Evolutionary conservation across 2,113 vertebrate genomes (phyloP).

Genomic region (Nansenia antarctica): DNA sequence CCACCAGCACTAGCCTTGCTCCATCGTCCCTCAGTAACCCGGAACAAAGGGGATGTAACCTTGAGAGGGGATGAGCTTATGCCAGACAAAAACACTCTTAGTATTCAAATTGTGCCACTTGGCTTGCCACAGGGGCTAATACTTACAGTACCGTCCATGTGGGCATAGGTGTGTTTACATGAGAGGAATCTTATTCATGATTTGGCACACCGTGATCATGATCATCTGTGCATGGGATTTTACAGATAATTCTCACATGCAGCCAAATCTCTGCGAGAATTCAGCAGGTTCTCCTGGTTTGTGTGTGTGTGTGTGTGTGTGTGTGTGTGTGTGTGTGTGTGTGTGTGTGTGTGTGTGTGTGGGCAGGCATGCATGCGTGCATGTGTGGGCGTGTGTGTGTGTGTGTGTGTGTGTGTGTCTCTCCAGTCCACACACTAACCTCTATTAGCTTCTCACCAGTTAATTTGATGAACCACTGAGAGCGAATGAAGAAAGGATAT

Average conservation of each 20-base stretch:
- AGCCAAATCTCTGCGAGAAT: too few relatives aligned
- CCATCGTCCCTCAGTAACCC: conserved; percentile 18
- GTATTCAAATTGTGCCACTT: conserved; percentile 24
- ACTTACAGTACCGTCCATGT: conserved; percentile 18
- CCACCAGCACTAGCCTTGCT: conserved; percentile 12
- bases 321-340: background rate
- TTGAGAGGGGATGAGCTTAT: conserved; percentile 25
- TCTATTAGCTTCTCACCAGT: conserved; percentile 51
- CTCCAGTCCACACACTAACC: background rate
- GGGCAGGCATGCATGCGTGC: too few relatives aligned
- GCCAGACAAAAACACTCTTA: conserved; percentile 15
- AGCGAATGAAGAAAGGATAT: conserved; percentile 55
- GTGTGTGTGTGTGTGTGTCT: conserved; percentile 10
- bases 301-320: background rate
- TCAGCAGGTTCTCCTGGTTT: too few relatives aligned
- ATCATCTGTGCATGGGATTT: too few relatives aligned
- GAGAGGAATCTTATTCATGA: background rate
- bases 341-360: background rate
- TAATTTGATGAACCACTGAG: conserved; percentile 52
- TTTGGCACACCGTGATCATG: background rate
- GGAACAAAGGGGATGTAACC: conserved; percentile 30
- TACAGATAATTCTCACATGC: too few relatives aligned
- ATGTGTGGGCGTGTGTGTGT: background rate
- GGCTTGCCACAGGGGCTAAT: conserved; percentile 4
- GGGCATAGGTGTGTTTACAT: background rate